Evolutionary conservation across 2,888 invertebrate genomes (phyloP), one percentile per base, ranked within the genome.

Genomic region (Drosophila lutescens): DNA sequence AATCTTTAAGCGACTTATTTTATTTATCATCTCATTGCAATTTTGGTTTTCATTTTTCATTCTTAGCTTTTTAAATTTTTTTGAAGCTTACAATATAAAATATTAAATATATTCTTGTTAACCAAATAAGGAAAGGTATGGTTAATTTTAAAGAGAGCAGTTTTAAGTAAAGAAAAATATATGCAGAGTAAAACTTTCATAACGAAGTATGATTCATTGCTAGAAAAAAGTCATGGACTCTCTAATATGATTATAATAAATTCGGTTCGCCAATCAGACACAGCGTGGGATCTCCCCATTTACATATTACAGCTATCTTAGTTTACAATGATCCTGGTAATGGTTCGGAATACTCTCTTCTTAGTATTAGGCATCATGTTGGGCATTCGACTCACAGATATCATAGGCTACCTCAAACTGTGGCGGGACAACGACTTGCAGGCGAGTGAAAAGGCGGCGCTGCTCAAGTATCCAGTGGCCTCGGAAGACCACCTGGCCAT

Each of bases 401-500:
- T 90, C 10, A 81, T 86, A 80, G 75, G 77, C 53, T 88, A 79
- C 49, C 12, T 80, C 30, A 75, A 76, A 32, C 43, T 79, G 15
- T 78, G 46, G 46, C 32, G 43, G 60, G 56, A 65, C 15, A 78
- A 41, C 12, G 17, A 17, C 15, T 8, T 20, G n/a, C 10, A 26
- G 30, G 10, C 17, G n/a, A 32, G 36, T 10, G 43, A 41, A 13
- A 43, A 44, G 55, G 10, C 30, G 20, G 30, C 55, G 1, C 32
- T 55, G n/a, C 17, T 44, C 9, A 34, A 34, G 20, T 44, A 55
- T 55, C 55, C 55, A 10, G 43, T 55, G 8, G 30, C 41, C 10
- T 62, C 41, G n/a, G 75, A 38, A 63, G 51, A 47, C 1, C 44
- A 93, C 0, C 89, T 96, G 6, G 97, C 97, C 0, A 93, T 94